phyloP scores from a whole-genome alignment of 2,797 vertebrate genomes.

The Rachycentron canadum region DNA sequence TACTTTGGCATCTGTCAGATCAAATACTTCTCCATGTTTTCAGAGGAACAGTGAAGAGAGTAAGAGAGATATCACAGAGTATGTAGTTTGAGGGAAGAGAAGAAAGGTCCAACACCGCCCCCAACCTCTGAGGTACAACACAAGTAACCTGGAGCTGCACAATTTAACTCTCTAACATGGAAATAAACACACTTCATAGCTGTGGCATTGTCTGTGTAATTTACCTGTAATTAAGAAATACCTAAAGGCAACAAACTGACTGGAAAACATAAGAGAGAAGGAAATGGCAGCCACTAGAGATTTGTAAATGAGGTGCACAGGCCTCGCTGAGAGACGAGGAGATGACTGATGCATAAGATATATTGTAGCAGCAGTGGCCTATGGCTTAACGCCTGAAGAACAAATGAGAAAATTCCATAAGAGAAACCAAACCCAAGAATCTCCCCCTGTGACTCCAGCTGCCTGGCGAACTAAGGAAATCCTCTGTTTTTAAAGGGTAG shows the following conservation, averaged over 20 bases:
- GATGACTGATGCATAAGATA: slow-evolving; percentile 52
- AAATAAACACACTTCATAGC: slow-evolving; percentile 18
- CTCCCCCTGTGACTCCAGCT: slow-evolving; percentile 62
- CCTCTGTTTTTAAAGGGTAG: slow-evolving; percentile 76
- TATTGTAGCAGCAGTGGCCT: slow-evolving; percentile 33
- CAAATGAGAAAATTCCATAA: slow-evolving; percentile 76
- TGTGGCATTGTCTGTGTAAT: slow-evolving; percentile 22
- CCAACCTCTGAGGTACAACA: not conserved
- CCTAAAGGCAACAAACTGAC: slow-evolving; percentile 27
- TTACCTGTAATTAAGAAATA: slow-evolving; percentile 38
- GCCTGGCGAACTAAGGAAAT: slow-evolving; percentile 79
- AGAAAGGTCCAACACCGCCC: not conserved
- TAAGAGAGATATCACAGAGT: not conserved
- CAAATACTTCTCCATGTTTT: slow-evolving; percentile 42
- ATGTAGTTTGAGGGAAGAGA: not conserved
- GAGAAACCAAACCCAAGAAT: slow-evolving; percentile 74
- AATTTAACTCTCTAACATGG: slow-evolving; percentile 5
- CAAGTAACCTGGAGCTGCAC: slow-evolving; percentile 1
- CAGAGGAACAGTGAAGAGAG: slow-evolving; percentile 7
- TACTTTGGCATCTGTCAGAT: slow-evolving; percentile 21
- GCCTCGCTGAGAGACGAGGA: slow-evolving; percentile 41
- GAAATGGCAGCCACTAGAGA: slow-evolving; percentile 46
- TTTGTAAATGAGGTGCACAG: slow-evolving; percentile 66
- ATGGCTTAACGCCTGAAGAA: slow-evolving; percentile 59
- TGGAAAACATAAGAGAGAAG: slow-evolving; percentile 34